A percentile compares a stretch with the other conserved stretches of the same genome.
Conservation (phyloP, 2,113 vertebrate genomes). For the Campylomormyrus numenius region DNA sequence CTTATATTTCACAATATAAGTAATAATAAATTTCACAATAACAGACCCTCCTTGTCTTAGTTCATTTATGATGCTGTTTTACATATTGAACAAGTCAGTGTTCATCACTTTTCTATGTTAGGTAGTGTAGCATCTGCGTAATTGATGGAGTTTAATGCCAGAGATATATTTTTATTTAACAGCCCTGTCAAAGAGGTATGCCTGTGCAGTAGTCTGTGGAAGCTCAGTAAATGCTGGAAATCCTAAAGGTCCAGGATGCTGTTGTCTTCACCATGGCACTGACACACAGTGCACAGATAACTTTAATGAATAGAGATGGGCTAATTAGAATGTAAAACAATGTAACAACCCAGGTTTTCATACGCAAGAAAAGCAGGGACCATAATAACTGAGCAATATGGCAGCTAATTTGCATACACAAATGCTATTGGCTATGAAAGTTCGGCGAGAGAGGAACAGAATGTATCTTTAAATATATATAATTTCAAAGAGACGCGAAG, state of each 20-base stretch:
- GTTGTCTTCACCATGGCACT: neutral
- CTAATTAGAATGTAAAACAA: neutral
- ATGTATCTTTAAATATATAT: neutral
- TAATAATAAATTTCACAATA: neutral
- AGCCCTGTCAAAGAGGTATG: neutral
- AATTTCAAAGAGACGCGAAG: neutral
- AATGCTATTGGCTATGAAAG: neutral
- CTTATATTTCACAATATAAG: neutral
- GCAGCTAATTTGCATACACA: neutral
- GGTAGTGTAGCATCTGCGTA: neutral
- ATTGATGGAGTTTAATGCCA: neutral
- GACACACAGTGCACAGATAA: neutral
- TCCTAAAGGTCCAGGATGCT: neutral
- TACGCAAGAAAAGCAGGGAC: neutral
- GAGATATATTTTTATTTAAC: conserved; percentile 7
- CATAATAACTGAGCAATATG: neutral
- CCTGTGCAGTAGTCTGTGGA: neutral
- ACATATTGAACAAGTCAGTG: neutral
- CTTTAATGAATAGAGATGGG: neutral
- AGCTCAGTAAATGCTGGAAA: neutral
- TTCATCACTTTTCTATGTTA: neutral
- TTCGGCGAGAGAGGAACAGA: neutral
- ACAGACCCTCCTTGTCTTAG: neutral
- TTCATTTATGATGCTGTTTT: neutral
- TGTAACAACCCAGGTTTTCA: neutral